phyloP scores from a whole-genome alignment of 2,888 invertebrate species.

The Elegia similella region DNA sequence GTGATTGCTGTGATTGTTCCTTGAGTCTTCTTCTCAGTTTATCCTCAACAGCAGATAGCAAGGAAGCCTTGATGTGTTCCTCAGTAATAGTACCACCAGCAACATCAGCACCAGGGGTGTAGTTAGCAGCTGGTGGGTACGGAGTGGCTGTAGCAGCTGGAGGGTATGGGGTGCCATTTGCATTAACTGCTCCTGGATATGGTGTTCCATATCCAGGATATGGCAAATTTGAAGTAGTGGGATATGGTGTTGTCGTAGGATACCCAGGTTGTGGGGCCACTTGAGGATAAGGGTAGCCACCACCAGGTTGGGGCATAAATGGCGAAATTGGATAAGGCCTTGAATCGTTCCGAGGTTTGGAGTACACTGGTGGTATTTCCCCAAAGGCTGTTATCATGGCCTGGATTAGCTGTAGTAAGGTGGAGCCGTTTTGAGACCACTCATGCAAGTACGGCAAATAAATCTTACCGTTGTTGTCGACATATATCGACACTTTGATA shows the following conservation, averaged over 20 bases:
- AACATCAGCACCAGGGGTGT: conserved; percentile 56
- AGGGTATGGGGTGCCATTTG: conserved; percentile 51
- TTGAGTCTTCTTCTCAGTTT: conserved; percentile 92
- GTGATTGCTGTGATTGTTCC: conserved; percentile 94
- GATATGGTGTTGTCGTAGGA: conserved; percentile 65
- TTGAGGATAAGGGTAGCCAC: conserved; percentile 68
- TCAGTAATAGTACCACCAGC: conserved; percentile 93
- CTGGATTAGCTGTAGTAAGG: conserved; percentile 93
- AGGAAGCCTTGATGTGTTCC: conserved; percentile 96
- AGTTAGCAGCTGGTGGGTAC: conserved; percentile 52
- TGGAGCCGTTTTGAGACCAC: conserved; percentile 92
- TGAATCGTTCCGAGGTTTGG: conserved; percentile 83
- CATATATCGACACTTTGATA: conserved; percentile 96
- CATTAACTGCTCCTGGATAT: conserved; percentile 47
- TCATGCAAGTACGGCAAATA: conserved; percentile 98
- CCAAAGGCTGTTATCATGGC: conserved; percentile 96
- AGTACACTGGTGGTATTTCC: conserved; percentile 96
- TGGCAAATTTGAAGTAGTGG: conserved; percentile 65
- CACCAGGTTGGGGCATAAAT: conserved; percentile 65
- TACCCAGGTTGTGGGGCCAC: conserved; percentile 52
- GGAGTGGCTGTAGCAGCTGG: conserved; percentile 47
- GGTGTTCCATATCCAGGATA: conserved; percentile 77
- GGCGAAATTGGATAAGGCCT: conserved; percentile 82
- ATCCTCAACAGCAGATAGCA: conserved; percentile 97
- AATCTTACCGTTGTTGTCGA: conserved; percentile 97